Evolutionary conservation across 2,113 vertebrate species (phyloP).

Genomic region (Numida meleagris): DNA sequence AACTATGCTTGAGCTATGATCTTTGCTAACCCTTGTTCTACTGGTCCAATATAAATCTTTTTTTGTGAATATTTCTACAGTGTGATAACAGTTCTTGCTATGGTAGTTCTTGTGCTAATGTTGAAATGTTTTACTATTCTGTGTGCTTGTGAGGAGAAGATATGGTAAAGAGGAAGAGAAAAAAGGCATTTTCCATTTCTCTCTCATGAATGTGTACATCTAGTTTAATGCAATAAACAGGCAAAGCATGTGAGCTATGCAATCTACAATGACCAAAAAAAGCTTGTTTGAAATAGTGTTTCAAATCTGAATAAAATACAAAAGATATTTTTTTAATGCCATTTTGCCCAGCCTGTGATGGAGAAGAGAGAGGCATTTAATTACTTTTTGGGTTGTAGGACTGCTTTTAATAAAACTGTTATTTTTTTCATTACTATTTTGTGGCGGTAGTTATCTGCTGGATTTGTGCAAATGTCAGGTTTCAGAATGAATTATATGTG

Average conservation of each 20-base stretch:
- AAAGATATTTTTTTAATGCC: not conserved
- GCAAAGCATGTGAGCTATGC: not conserved
- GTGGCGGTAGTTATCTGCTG: not conserved
- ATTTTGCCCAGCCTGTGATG: not conserved
- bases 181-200: not conserved
- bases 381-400: constrained; percentile 21
- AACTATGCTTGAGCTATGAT: not conserved
- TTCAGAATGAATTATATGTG: not conserved
- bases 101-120: not conserved
- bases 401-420: not conserved
- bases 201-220: not conserved
- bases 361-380: not conserved
- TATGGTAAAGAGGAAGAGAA: not conserved
- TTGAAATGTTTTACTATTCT: not conserved
- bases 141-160: not conserved
- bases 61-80: not conserved
- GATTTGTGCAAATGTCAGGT: not conserved
- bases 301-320: not conserved
- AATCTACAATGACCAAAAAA: not conserved
- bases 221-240: not conserved
- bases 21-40: not conserved
- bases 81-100: not conserved
- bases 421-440: not conserved
- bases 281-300: not conserved
- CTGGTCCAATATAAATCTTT: not conserved